These are phyloP conservation scores for Hipposideros armiger DNA, from an alignment of 2,113 vertebrate genomes.

Conservation along the genomic window DNA sequence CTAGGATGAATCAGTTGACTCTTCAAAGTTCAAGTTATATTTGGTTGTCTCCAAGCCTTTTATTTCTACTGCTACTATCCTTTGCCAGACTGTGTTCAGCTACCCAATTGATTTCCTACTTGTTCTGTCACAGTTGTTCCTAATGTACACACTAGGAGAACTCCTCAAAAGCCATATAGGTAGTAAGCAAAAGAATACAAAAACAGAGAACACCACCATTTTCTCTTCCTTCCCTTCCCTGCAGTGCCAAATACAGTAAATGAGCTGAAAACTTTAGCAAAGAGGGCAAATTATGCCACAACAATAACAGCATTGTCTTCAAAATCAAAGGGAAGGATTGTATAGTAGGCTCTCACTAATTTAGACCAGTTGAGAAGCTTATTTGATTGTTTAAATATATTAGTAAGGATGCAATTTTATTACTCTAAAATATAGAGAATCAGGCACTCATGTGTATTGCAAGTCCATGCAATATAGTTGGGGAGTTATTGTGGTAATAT, in stretches of 20 bases:
- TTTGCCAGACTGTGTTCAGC: slow-evolving; percentile 65
- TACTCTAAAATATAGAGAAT: slow-evolving; percentile 23
- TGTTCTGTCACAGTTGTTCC: slow-evolving; percentile 66
- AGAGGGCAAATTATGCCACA: not conserved
- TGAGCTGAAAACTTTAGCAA: slow-evolving; percentile 36
- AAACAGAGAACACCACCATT: slow-evolving; percentile 44
- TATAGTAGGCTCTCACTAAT: not conserved
- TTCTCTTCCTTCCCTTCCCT: not conserved
- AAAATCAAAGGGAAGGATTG: not conserved
- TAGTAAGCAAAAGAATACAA: slow-evolving; percentile 74
- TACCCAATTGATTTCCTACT: slow-evolving; percentile 71
- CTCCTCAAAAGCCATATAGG: slow-evolving; percentile 69
- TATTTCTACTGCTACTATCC: slow-evolving; percentile 46
- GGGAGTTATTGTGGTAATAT: not conserved
- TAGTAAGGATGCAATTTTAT: slow-evolving; percentile 40
- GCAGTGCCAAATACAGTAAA: slow-evolving; percentile 34
- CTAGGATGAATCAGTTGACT: slow-evolving; percentile 1
- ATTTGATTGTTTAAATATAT: slow-evolving; percentile 23
- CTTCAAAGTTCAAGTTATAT: slow-evolving; percentile 5
- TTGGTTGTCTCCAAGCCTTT: not conserved
- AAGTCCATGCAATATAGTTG: not conserved
- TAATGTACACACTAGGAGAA: slow-evolving; percentile 53
- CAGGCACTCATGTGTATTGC: not conserved
- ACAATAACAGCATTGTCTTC: slow-evolving; percentile 6
- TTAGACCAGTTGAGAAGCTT: not conserved